Conservation (phyloP, 2,113 vertebrate species). For the Haplochromis vanheusdeni region DNA sequence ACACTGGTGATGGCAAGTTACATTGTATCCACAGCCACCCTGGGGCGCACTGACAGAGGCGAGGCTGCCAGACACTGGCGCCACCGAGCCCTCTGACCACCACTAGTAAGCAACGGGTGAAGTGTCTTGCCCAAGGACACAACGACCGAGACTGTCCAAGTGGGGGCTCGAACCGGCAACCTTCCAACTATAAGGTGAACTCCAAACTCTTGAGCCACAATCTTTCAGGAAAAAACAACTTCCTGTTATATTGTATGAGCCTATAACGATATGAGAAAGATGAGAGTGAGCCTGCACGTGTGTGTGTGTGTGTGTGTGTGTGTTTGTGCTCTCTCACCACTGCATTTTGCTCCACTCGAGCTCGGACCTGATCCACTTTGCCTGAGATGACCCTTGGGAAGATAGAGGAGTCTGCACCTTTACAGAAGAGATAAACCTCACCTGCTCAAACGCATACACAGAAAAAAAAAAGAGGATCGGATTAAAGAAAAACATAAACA, state of each 20-base stretch:
- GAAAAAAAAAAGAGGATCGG: background rate
- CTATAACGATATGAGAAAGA: background rate
- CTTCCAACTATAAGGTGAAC: accelerated
- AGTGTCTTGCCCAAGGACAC: background rate
- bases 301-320: background rate
- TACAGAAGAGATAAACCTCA: slow-evolving; percentile 90
- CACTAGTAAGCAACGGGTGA: accelerated
- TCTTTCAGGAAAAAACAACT: background rate
- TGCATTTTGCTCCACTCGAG: slow-evolving; percentile 90
- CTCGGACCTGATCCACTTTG: slow-evolving; percentile 85
- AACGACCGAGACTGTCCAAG: accelerated
- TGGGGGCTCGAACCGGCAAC: accelerated
- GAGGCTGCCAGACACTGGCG: accelerated
- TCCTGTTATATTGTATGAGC: background rate
- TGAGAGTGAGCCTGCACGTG: background rate
- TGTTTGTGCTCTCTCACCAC: slow-evolving; percentile 79
- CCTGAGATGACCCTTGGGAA: slow-evolving; percentile 90
- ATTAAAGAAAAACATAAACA: background rate
- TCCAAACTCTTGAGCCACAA: background rate
- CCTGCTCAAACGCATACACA: slow-evolving; percentile 62
- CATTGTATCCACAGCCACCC: accelerated
- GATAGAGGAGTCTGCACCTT: slow-evolving; percentile 96
- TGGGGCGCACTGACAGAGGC: accelerated
- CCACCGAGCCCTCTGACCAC: accelerated
- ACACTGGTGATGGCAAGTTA: background rate